These are phyloP conservation scores for Poicephalus gulielmi DNA, from an alignment of 2,113 vertebrate species.

Conservation along the genomic window DNA sequence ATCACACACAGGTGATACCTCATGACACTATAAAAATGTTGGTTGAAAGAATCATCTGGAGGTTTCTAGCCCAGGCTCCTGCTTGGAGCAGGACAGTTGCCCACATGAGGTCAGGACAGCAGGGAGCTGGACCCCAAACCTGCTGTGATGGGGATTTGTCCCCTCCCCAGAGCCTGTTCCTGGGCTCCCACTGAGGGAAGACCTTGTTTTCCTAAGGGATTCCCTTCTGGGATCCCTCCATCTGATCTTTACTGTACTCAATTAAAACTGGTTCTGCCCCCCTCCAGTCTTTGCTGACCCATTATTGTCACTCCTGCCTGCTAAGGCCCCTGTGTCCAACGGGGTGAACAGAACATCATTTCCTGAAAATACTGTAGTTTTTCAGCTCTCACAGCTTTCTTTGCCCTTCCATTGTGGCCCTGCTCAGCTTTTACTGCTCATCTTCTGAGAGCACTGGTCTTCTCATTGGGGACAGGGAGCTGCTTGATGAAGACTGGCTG, in stretches of 20 bases:
- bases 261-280: neutral
- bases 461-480: accelerated
- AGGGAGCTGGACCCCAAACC: neutral
- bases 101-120: neutral
- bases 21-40: accelerated
- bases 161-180: neutral
- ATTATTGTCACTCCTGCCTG: neutral
- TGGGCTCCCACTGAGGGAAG: neutral
- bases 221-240: neutral
- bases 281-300: neutral
- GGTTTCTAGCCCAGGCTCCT: neutral
- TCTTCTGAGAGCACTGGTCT: neutral
- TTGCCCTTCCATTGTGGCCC: neutral
- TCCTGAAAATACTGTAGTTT: neutral
- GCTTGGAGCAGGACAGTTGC: neutral
- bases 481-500: neutral
- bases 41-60: neutral
- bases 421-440: neutral
- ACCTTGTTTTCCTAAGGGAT: neutral
- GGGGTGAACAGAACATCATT: neutral
- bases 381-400: neutral
- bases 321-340: accelerated
- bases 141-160: neutral
- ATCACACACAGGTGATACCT: neutral
- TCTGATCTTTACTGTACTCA: neutral